Percentiles rank a stretch among this genome's conserved stretches.
phyloP scores from a whole-genome alignment of 2,797 vertebrate genomes.

The Petrocephalus sullivani region DNA sequence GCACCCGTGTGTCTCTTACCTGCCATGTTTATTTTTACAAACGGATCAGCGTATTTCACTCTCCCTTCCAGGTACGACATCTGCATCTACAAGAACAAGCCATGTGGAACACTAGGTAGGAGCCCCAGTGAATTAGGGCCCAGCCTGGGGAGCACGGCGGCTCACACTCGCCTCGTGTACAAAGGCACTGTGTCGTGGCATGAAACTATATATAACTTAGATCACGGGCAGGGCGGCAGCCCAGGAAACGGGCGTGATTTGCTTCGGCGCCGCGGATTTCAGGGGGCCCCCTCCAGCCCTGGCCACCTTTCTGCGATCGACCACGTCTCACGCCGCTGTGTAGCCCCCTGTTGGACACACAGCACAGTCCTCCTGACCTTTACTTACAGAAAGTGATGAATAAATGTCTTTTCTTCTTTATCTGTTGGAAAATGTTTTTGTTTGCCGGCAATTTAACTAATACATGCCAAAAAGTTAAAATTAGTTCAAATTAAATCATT shows the following conservation, averaged over 20 bases:
- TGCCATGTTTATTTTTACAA: not conserved
- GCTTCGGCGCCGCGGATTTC: not conserved
- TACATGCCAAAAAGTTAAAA: not conserved
- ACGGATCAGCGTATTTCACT: conserved; percentile 19
- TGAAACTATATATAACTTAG: conserved; percentile 16
- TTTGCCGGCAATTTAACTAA: not conserved
- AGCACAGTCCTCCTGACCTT: not conserved
- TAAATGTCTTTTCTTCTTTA: not conserved
- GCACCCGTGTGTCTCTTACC: not conserved
- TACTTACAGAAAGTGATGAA: not conserved
- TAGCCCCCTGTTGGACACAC: not conserved
- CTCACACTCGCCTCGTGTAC: conserved; percentile 6
- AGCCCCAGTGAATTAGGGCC: not conserved
- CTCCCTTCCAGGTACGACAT: conserved; percentile 81
- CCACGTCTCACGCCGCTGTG: not conserved
- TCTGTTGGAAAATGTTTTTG: not conserved
- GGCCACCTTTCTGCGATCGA: not conserved
- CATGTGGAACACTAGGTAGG: conserved; percentile 93
- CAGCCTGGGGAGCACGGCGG: not conserved
- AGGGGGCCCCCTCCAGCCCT: not conserved
- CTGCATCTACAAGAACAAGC: conserved; percentile 99
- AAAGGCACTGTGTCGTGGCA: not conserved
- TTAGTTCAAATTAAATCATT: not conserved
- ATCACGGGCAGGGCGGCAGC: not conserved
- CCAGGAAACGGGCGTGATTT: conserved; percentile 12